A percentile compares a stretch with the other conserved stretches of the same genome.
Evolutionary conservation across 1,140 invertebrate species (phyloP).

Genomic region (Atta cephalotes): DNA sequence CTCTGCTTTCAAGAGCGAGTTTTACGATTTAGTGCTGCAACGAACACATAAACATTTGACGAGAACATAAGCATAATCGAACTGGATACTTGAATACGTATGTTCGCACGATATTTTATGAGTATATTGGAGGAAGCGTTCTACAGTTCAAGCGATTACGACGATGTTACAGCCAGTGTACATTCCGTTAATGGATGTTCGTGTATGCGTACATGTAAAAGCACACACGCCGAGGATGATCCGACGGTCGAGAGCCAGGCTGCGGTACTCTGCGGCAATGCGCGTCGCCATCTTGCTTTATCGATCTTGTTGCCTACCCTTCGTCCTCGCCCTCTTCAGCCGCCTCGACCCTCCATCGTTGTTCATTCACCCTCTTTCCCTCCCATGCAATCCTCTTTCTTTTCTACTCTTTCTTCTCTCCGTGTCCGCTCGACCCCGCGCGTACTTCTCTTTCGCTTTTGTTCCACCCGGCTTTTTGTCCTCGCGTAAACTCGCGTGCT

Average conservation of each 20-base stretch:
- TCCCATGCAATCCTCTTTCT: slow-evolving; percentile 44
- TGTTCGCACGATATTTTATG: slow-evolving; percentile 23
- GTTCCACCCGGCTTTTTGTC: slow-evolving; percentile 32
- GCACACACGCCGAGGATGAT: slow-evolving; percentile 75
- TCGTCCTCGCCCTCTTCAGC: slow-evolving; percentile 57
- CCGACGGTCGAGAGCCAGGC: slow-evolving; percentile 75
- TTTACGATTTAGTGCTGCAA: neutral
- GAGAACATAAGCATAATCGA: slow-evolving; percentile 21
- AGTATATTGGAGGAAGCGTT: neutral
- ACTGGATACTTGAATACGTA: slow-evolving; percentile 8
- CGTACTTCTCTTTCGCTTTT: slow-evolving; percentile 35
- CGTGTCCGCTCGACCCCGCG: neutral
- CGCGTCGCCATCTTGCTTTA: slow-evolving; percentile 81
- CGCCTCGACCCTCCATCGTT: slow-evolving; percentile 48
- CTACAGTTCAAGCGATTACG: slow-evolving; percentile 39
- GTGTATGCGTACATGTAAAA: slow-evolving; percentile 58
- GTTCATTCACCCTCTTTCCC: slow-evolving; percentile 44
- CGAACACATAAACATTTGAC: neutral
- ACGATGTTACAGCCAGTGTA: slow-evolving; percentile 13
- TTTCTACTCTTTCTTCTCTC: slow-evolving; percentile 33
- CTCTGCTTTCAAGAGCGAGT: neutral
- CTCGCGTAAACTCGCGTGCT: neutral
- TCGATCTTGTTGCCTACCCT: slow-evolving; percentile 76
- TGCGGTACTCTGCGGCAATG: slow-evolving; percentile 82
- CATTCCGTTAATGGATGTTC: slow-evolving; percentile 26